phyloP scores from a whole-genome alignment of 2,797 vertebrate species.

The Gadopsis bispinosus region DNA sequence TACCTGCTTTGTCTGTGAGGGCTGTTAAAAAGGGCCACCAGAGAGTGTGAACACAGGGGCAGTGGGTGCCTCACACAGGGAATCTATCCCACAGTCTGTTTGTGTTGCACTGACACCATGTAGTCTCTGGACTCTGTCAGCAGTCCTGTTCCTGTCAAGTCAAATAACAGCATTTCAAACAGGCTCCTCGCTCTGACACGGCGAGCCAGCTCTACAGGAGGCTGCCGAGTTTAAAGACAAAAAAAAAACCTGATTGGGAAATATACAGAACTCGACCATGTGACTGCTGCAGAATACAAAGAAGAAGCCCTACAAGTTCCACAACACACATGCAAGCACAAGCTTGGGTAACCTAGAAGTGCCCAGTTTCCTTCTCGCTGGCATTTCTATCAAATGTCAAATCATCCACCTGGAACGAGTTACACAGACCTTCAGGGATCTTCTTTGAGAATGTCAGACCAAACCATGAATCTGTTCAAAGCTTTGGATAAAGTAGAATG shows the following conservation, averaged over 20 bases:
- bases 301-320: constrained; percentile 35
- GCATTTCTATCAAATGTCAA: constrained; percentile 84
- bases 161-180: constrained; percentile 76
- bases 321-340: constrained; percentile 19
- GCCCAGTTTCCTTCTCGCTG: constrained; percentile 62
- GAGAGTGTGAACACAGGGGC: constrained; percentile 68
- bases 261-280: constrained; percentile 28
- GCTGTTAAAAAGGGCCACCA: constrained; percentile 69
- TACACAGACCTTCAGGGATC: constrained; percentile 73
- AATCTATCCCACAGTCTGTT: constrained; percentile 73
- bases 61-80: constrained; percentile 56
- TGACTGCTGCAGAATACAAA: constrained; percentile 48
- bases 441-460: constrained; percentile 80
- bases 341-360: constrained; percentile 46
- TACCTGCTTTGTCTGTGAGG: constrained; percentile 54
- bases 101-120: constrained; percentile 78
- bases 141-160: constrained; percentile 78
- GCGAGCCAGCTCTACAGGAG: constrained; percentile 55
- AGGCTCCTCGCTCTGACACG: constrained; percentile 63
- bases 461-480: constrained; percentile 58
- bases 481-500: constrained; percentile 55
- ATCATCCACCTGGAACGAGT: constrained; percentile 79
- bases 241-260: constrained; percentile 16
- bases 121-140: constrained; percentile 79
- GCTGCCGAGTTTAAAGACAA: constrained; percentile 45